A percentile compares a stretch with the other conserved stretches of the same genome.
These are phyloP conservation scores for Eretmochelys imbricata DNA, from an alignment of 2,113 vertebrate species.

Conservation along the genomic window DNA sequence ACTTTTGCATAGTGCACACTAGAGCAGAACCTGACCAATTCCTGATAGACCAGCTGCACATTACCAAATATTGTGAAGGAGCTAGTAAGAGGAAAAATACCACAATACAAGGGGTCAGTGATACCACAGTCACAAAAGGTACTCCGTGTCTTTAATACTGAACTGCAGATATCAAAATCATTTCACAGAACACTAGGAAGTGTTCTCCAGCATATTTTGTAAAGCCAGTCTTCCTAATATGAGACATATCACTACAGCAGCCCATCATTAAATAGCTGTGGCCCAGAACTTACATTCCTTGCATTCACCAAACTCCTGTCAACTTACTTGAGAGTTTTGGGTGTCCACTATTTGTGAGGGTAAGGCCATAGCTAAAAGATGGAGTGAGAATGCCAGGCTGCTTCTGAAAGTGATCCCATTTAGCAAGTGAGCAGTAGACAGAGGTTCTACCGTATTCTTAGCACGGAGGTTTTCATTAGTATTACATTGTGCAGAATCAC, in stretches of 20 bases:
- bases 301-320: neutral
- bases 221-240: neutral
- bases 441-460: neutral
- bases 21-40: neutral
- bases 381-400: neutral
- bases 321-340: neutral
- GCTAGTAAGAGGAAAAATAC: neutral
- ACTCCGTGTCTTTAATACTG: neutral
- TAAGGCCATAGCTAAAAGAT: neutral
- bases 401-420: rapidly evolving
- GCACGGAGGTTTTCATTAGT: neutral
- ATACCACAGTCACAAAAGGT: neutral
- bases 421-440: neutral
- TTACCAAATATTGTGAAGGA: slow-evolving; percentile 26
- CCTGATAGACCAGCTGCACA: neutral
- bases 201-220: neutral
- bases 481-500: neutral
- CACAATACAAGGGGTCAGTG: neutral
- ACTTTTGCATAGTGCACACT: neutral
- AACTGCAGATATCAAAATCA: neutral
- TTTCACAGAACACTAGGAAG: neutral
- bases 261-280: neutral
- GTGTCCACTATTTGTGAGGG: neutral
- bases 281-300: neutral
- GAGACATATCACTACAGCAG: neutral